Base-by-base conservation (phyloP, 2,113 vertebrate species). In the Sminthopsis crassicaudata region DNA sequence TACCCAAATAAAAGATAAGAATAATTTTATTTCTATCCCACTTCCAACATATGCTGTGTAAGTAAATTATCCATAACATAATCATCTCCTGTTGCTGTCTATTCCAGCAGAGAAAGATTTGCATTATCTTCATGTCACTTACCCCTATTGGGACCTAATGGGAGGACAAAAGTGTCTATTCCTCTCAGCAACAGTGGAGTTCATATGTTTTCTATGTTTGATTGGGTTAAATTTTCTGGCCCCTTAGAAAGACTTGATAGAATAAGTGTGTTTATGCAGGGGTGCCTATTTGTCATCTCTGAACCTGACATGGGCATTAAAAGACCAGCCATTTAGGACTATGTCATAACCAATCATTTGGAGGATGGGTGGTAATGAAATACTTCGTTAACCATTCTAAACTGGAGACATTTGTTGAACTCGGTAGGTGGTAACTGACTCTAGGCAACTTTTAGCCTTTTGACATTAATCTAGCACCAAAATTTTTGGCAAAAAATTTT, bases 231-330 rank as follows among this genome's bases (percentile, higher is more conserved):
- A 94, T 67, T 90, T 94, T 84, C 91, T n/a, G 94, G 96, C 94
- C 93, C 48, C 52, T 94, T 95, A 93, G 97, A 92, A 97, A 2
- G 96, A 96, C 96, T 96, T 97, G 96, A 98, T 96, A 97, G 97
- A 98, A 98, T 97, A 97, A 98, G 96, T 98, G 98, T 99, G 98
- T 99, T 99, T 99, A 96, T 98, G 98, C 99, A 99, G 98, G 98
- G 98, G 98, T 99, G 98, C 97, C 98, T 98, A 97, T 99, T 98
- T 98, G 97, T 99, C 98, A 99, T 67, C n/a, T 97, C 90, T 97
- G 96, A 91, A 50, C 90, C 94, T 98, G 98, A 98, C 98, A 98
- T 51, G 94, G 95, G 97, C 97, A 98, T 98, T 97, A 98, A 97
- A 97, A 97, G 96, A 98, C 97, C 97, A 98, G 98, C 98, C 97